Percentiles rank a stretch among this genome's conserved stretches.
phyloP scores from a whole-genome alignment of 2,113 vertebrate genomes.

The Machaerirhynchus nigripectus region DNA sequence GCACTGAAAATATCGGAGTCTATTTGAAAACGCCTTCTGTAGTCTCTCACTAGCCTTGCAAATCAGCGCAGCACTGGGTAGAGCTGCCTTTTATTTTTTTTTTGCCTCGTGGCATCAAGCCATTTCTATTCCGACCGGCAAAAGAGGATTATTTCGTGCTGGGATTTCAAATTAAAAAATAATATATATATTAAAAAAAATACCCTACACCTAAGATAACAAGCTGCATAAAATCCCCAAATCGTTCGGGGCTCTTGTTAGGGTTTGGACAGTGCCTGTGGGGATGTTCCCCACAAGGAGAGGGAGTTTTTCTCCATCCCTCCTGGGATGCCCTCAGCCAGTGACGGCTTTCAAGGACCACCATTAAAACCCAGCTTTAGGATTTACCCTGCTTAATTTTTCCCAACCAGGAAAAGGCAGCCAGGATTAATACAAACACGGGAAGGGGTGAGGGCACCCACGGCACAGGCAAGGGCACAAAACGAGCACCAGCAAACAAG shows the following conservation, averaged over 20 bases:
- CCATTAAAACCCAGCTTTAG: not conserved
- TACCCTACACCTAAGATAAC: not conserved
- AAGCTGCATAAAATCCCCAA: slow-evolving; percentile 40
- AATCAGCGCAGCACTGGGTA: slow-evolving; percentile 68
- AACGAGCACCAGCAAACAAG: not conserved
- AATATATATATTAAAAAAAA: not conserved
- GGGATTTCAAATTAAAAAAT: not conserved
- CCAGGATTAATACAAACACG: rapidly evolving
- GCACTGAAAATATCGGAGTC: slow-evolving; percentile 64
- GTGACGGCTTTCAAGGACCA: not conserved
- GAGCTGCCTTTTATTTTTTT: slow-evolving; percentile 47
- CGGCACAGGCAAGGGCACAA: not conserved
- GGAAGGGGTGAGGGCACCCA: rapidly evolving
- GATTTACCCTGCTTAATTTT: not conserved
- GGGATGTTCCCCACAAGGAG: not conserved
- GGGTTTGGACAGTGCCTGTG: not conserved
- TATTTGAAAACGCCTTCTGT: slow-evolving; percentile 64
- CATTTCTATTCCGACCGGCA: slow-evolving; percentile 59
- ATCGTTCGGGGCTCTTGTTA: not conserved
- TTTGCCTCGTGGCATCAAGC: not conserved
- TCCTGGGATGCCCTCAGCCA: not conserved
- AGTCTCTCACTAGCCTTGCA: slow-evolving; percentile 69
- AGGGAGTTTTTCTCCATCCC: not conserved
- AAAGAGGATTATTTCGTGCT: slow-evolving; percentile 35
- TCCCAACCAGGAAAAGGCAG: not conserved